phyloP scores from a whole-genome alignment of 2,888 invertebrate genomes.

The Nomada hirtipes region DNA sequence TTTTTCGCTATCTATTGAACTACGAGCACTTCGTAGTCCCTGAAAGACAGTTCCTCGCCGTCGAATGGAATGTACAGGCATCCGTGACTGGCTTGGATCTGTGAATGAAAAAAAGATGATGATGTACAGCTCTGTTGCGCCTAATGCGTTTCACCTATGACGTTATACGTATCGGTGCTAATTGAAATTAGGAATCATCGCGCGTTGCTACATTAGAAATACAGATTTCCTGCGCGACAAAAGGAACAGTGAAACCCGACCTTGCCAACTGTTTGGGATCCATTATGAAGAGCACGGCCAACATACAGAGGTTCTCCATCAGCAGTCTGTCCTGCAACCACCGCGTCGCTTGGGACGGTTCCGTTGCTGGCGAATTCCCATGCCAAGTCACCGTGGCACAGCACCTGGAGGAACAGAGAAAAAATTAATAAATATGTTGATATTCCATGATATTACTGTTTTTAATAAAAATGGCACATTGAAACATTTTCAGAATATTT shows the following conservation, averaged over 20 bases:
- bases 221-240: neutral
- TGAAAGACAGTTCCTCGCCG: slow-evolving; percentile 88
- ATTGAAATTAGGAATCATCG: too few species aligned
- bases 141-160: too few species aligned
- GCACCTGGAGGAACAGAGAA: slow-evolving; percentile 83
- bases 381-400: slow-evolving; percentile 87
- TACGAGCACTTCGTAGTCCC: slow-evolving; percentile 89
- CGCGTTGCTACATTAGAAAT: too few species aligned
- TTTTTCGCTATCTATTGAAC: slow-evolving; percentile 77
- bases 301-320: slow-evolving; percentile 89
- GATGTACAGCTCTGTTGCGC: neutral
- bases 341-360: slow-evolving; percentile 88
- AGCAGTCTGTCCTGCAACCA: slow-evolving; percentile 87
- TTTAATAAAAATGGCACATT: too few species aligned
- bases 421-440: neutral
- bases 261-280: slow-evolving; percentile 90
- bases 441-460: neutral
- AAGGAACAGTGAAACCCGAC: slow-evolving; percentile 79
- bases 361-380: slow-evolving; percentile 89
- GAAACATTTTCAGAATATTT: too few species aligned
- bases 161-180: too few species aligned
- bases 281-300: slow-evolving; percentile 89
- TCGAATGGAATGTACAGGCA: slow-evolving; percentile 85
- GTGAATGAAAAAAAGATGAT: slow-evolving; percentile 26
- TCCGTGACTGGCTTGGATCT: slow-evolving; percentile 83